phyloP scores from a whole-genome alignment of 2,113 vertebrate genomes.

The Chaetorhynchus papuensis region DNA sequence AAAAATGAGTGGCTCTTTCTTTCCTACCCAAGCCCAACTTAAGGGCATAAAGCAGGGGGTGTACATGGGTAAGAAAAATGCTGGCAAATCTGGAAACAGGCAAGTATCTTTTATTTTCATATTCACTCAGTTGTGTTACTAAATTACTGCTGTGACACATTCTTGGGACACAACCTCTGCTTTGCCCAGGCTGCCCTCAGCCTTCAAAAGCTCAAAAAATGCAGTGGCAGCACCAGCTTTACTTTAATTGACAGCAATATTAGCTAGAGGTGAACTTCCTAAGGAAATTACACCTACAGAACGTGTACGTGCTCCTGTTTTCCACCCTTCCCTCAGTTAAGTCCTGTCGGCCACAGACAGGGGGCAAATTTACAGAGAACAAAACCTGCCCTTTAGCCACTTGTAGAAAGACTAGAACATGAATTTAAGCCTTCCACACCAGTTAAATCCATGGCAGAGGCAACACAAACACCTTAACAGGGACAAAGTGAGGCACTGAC shows the following conservation, averaged over 20 bases:
- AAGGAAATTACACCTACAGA: background rate
- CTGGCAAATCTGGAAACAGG: background rate
- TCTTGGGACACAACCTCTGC: background rate
- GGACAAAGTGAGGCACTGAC: background rate
- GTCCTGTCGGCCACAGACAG: background rate
- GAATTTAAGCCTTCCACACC: background rate
- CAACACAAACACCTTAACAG: background rate
- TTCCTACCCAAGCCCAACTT: background rate
- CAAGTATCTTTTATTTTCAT: background rate
- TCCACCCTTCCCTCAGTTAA: background rate
- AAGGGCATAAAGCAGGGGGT: background rate
- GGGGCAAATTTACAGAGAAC: background rate
- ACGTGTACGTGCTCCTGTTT: rapidly evolving
- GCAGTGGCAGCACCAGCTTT: background rate
- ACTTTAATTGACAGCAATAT: background rate
- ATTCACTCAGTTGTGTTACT: background rate
- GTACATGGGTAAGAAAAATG: background rate
- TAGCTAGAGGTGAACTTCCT: background rate
- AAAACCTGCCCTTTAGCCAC: background rate
- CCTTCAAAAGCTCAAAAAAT: background rate
- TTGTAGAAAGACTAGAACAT: background rate
- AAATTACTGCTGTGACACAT: background rate
- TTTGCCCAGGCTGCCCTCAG: background rate
- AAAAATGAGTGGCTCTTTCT: background rate
- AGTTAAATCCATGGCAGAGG: background rate